Conservation (phyloP, 2,888 invertebrate species). For the Gastracanthus pulcherrimus region DNA sequence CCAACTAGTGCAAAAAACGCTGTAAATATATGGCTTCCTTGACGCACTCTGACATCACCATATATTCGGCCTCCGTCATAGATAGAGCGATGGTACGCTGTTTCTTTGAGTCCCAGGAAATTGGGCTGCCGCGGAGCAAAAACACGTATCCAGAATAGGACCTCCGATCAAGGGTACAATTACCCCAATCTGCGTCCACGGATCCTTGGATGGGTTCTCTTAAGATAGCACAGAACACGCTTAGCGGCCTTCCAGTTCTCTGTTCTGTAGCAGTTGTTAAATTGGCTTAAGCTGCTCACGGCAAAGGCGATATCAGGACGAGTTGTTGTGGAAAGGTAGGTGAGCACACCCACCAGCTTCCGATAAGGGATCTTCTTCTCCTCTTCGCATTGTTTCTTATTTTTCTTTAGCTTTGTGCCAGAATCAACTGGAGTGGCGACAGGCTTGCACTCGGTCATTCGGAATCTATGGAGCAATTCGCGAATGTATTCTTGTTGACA, state of each 20-base stretch:
- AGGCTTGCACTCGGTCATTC: constrained; percentile 12
- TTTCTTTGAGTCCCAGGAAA: constrained; percentile 61
- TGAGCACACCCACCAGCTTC: constrained; percentile 40
- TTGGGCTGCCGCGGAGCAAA: constrained; percentile 47
- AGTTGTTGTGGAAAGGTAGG: too few relatives aligned
- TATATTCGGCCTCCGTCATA: constrained; percentile 60
- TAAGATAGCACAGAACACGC: constrained; percentile 66
- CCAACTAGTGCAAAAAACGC: constrained; percentile 52
- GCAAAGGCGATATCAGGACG: too few relatives aligned
- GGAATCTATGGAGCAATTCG: constrained; percentile 7
- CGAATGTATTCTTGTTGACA: neutral
- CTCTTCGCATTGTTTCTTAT: neutral
- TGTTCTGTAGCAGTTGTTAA: constrained; percentile 16
- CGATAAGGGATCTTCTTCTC: too few relatives aligned
- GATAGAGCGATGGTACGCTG: too few relatives aligned
- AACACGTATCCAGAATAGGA: constrained; percentile 62
- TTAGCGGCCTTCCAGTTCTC: constrained; percentile 43
- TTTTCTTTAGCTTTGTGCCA: constrained; percentile 35
- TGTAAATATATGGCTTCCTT: constrained; percentile 51
- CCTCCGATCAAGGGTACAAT: constrained; percentile 55
- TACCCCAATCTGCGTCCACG: constrained; percentile 67
- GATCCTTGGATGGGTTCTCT: constrained; percentile 62
- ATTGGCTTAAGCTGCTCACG: too few relatives aligned
- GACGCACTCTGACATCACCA: constrained; percentile 52
- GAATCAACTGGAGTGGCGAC: constrained; percentile 33